These are phyloP conservation scores for Eudasyphora cyanicolor DNA, from an alignment of 2,888 invertebrate genomes.

Conservation along the genomic window DNA sequence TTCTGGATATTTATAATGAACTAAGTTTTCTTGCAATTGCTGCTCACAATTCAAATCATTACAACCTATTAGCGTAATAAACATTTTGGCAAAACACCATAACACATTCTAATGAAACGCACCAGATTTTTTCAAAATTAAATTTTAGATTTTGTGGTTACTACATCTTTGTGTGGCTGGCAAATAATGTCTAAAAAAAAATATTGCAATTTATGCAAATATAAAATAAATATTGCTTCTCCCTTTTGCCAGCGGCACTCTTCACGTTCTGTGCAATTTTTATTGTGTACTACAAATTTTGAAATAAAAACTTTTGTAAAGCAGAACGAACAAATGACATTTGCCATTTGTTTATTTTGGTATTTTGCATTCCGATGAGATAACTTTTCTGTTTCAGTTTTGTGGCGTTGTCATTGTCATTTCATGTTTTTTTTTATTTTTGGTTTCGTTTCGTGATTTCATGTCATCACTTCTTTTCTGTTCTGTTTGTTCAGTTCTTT, in stretches of 20 bases:
- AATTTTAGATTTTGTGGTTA: not conserved
- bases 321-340: slow-evolving; percentile 3
- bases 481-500: too few species aligned
- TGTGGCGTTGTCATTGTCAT: not conserved
- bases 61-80: not conserved
- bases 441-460: not conserved
- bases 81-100: slow-evolving; percentile 11
- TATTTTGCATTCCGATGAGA: slow-evolving; percentile 23
- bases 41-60: not conserved
- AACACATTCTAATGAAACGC: not conserved
- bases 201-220: slow-evolving; percentile 27
- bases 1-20: too few species aligned
- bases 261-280: not conserved
- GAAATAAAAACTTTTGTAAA: not conserved
- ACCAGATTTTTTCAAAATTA: slow-evolving; percentile 3
- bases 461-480: slow-evolving; percentile 20
- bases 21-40: too few species aligned
- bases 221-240: slow-evolving; percentile 19
- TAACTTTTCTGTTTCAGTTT: slow-evolving; percentile 14
- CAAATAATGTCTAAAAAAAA: not conserved
- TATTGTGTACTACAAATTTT: slow-evolving; percentile 4
- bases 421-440: not conserved
- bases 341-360: too few species aligned
- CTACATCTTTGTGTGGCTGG: too few species aligned
- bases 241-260: too few species aligned